Evolutionary conservation across 2,888 invertebrate genomes (phyloP).

Genomic region (Lasioglossum lativentre): DNA sequence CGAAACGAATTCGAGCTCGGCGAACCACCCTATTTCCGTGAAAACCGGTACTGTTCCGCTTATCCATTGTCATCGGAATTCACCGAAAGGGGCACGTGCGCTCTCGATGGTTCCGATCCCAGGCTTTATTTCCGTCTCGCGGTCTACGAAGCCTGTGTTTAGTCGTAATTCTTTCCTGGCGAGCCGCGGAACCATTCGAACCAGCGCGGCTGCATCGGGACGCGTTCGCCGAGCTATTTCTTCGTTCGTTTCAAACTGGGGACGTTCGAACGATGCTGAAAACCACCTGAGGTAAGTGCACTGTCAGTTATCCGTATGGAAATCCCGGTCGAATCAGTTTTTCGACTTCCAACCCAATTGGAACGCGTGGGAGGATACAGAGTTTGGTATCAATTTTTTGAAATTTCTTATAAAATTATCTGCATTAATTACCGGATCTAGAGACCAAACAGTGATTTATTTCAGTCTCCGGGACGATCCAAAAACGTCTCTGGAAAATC

Average conservation of each 20-base stretch:
- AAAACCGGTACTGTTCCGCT: not conserved
- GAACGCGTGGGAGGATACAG: not conserved
- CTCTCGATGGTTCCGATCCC: not conserved
- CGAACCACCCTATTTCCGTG: not conserved
- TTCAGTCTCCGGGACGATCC: too few relatives aligned
- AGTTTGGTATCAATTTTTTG: not conserved
- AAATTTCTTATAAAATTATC: not conserved
- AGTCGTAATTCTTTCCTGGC: not conserved
- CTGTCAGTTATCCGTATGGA: not conserved
- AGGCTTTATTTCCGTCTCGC: not conserved
- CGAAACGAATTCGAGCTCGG: not conserved
- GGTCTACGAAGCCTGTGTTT: not conserved
- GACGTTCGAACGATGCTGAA: not conserved
- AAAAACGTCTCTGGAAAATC: too few relatives aligned
- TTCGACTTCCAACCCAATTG: slow-evolving; percentile 33
- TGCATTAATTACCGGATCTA: too few relatives aligned
- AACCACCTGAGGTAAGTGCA: not conserved
- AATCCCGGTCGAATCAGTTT: slow-evolving; percentile 17
- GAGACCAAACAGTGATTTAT: too few relatives aligned
- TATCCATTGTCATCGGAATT: not conserved
- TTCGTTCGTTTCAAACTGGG: not conserved
- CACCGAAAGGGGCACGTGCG: not conserved
- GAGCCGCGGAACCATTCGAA: not conserved
- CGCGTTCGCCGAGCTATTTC: not conserved
- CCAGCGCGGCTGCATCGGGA: too few relatives aligned